Percentiles rank a stretch among this genome's conserved stretches.
phyloP scores from a whole-genome alignment of 2,113 vertebrate genomes.

The Ia io region DNA sequence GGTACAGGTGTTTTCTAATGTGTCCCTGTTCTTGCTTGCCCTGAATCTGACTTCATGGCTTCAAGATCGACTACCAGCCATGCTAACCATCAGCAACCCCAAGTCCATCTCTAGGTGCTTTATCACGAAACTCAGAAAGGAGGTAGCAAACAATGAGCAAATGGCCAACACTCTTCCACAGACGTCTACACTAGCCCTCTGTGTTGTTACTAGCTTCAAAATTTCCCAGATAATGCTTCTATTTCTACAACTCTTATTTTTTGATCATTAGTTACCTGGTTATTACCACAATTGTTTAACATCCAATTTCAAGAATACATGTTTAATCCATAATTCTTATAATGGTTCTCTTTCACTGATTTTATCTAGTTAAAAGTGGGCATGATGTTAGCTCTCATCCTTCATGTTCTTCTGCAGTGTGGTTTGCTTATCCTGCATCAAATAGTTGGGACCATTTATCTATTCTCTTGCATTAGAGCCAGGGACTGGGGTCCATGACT shows the following conservation, averaged over 20 bases:
- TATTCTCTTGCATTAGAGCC: background rate
- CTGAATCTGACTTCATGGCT: background rate
- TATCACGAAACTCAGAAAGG: background rate
- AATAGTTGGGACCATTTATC: background rate
- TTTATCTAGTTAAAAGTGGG: background rate
- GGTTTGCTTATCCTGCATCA: background rate
- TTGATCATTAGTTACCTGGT: background rate
- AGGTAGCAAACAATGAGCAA: background rate
- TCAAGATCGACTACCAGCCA: background rate
- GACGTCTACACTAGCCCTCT: background rate
- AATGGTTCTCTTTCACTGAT: background rate
- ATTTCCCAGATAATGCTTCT: background rate
- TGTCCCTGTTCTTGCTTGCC: background rate
- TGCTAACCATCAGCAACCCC: background rate
- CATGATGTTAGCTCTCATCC: background rate
- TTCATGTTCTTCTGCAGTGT: background rate
- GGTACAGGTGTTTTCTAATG: background rate
- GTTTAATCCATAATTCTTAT: background rate
- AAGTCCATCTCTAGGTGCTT: background rate
- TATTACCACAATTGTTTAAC: background rate
- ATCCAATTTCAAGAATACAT: background rate
- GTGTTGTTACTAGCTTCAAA: background rate
- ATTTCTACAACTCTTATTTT: background rate
- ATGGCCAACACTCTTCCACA: background rate
- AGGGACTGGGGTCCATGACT: background rate